A percentile compares a stretch with the other conserved stretches of the same genome.
Conservation (phyloP, 2,797 vertebrate species). For the Heterohyrax brucei region DNA sequence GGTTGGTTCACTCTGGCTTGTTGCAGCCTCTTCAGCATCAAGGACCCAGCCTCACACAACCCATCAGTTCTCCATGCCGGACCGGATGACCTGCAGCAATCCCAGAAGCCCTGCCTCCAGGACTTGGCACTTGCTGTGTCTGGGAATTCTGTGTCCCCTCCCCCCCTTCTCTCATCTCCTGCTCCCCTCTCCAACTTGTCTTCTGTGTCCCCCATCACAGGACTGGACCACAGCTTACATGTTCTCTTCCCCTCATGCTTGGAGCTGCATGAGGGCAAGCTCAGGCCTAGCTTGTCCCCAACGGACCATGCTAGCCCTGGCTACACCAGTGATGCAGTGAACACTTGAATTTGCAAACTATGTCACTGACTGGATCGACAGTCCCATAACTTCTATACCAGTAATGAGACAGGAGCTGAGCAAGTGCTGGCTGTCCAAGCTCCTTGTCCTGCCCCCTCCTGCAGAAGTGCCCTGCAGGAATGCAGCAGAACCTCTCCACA, state of each 20-base stretch:
- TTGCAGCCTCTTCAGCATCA: neutral
- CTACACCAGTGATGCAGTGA: neutral
- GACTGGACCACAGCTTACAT: neutral
- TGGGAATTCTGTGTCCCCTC: neutral
- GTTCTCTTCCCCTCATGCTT: neutral
- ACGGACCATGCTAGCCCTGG: neutral
- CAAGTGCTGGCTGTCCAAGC: neutral
- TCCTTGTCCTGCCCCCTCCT: neutral
- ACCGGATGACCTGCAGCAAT: neutral
- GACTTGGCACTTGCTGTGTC: neutral
- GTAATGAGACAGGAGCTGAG: neutral
- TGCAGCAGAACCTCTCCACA: neutral
- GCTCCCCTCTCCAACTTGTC: neutral
- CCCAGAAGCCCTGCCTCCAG: neutral
- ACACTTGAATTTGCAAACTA: neutral
- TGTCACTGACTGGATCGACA: neutral
- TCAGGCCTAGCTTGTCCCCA: neutral
- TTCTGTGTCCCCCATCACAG: neutral
- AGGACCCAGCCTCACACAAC: neutral
- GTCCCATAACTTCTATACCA: neutral
- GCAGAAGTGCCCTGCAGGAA: neutral
- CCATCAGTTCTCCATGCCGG: neutral
- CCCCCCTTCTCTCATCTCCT: neutral
- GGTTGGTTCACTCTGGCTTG: fast-evolving
- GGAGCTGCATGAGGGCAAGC: neutral